These are phyloP conservation scores for Paraescarpia echinospica DNA, from an alignment of 1,140 invertebrate species.

Conservation along the genomic window DNA sequence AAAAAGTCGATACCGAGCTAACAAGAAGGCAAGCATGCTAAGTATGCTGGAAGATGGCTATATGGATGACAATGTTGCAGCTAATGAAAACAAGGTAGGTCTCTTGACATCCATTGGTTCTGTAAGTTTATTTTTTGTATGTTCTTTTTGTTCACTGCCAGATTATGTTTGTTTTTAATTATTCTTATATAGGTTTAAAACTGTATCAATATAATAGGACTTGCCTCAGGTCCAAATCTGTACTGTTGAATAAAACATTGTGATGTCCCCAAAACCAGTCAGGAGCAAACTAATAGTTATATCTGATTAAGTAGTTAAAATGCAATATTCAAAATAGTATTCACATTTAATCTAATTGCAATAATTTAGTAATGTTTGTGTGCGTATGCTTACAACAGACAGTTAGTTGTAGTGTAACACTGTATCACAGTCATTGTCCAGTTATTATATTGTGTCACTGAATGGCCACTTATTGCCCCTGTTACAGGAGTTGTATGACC, in stretches of 20 bases:
- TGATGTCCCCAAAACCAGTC: background rate
- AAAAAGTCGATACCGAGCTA: background rate
- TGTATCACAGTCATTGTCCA: background rate
- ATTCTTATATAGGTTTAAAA: background rate
- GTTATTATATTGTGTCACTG: conserved; percentile 2
- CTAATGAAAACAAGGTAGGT: conserved; percentile 43
- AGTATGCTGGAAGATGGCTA: conserved; percentile 39
- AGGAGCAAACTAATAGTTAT: background rate
- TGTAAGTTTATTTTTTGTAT: background rate
- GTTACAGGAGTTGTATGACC: conserved; percentile 12
- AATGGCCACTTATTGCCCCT: background rate
- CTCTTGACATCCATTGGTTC: background rate
- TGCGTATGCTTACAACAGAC: background rate
- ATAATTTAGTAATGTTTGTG: background rate
- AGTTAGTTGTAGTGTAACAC: background rate
- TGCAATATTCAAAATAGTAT: too few species aligned
- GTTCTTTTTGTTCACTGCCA: background rate
- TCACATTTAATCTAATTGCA: background rate
- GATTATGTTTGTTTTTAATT: background rate
- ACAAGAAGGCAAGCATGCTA: conserved; percentile 30
- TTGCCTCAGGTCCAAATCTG: background rate
- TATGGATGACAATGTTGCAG: conserved; percentile 43
- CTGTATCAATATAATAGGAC: background rate
- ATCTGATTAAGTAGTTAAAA: too few species aligned
- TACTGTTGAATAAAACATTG: background rate